phyloP scores from a whole-genome alignment of 2,888 invertebrate species.

The Protodeltote pygarga region DNA sequence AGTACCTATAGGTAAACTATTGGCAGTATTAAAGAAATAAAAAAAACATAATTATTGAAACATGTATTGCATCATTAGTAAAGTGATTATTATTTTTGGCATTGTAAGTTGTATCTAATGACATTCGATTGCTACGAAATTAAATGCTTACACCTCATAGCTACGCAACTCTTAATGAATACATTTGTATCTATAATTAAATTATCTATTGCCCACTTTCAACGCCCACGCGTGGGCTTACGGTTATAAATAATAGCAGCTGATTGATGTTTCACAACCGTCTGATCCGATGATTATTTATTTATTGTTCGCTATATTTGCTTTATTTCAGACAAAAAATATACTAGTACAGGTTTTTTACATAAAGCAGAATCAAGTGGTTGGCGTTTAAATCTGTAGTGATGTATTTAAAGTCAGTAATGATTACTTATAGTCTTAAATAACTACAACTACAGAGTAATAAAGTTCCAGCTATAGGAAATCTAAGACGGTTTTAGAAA shows the following conservation, averaged over 20 bases:
- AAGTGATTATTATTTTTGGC: slow-evolving; percentile 11
- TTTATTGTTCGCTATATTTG: slow-evolving; percentile 35
- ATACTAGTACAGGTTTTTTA: slow-evolving; percentile 11
- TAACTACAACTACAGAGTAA: no score
- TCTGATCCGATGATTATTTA: slow-evolving; percentile 45
- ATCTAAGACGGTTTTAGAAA: not conserved
- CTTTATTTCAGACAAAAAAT: slow-evolving; percentile 31
- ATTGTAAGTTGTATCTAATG: slow-evolving; percentile 24
- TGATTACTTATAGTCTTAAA: no score
- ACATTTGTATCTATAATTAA: slow-evolving; percentile 63
- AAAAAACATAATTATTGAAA: not conserved
- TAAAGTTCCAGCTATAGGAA: not conserved
- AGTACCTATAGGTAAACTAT: no score
- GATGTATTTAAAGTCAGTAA: not conserved
- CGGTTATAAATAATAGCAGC: slow-evolving; percentile 55
- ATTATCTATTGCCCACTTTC: slow-evolving; percentile 62
- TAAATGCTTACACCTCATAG: slow-evolving; percentile 40
- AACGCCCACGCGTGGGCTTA: slow-evolving; percentile 60
- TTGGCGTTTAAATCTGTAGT: not conserved
- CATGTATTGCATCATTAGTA: slow-evolving; percentile 2
- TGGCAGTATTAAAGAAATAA: no score
- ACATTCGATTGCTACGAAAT: slow-evolving; percentile 33
- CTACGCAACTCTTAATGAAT: slow-evolving; percentile 55
- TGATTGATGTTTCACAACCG: slow-evolving; percentile 57
- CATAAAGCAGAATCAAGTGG: not conserved